A percentile compares a stretch with the other conserved stretches of the same genome.
phyloP scores from a whole-genome alignment of 2,797 vertebrate genomes.

The Smutsia gigantea region DNA sequence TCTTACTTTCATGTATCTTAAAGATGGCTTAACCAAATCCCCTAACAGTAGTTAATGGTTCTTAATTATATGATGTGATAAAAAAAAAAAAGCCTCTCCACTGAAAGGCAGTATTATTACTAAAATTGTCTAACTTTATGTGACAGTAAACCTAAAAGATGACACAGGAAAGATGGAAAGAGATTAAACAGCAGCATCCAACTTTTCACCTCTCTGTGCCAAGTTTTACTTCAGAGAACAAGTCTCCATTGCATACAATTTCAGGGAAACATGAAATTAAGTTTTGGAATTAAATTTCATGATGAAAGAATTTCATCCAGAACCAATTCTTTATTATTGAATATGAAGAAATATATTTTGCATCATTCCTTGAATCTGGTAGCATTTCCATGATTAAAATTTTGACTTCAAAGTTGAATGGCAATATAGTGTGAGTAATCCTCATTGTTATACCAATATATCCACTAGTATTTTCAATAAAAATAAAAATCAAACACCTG shows the following conservation, averaged over 20 bases:
- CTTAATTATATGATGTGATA: slow-evolving; percentile 81
- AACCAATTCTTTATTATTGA: slow-evolving; percentile 4
- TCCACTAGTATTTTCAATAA: slow-evolving; percentile 27
- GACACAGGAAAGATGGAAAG: slow-evolving; percentile 55
- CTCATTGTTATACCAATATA: background rate
- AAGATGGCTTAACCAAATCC: slow-evolving; percentile 81
- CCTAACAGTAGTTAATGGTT: slow-evolving; percentile 79
- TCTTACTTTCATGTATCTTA: slow-evolving; percentile 81
- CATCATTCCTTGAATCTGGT: background rate
- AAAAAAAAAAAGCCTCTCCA: slow-evolving; percentile 66
- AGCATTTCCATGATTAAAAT: slow-evolving; percentile 49
- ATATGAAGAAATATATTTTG: slow-evolving; percentile 34
- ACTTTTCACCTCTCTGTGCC: slow-evolving; percentile 41
- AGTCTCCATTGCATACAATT: slow-evolving; percentile 46
- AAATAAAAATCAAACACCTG: background rate
- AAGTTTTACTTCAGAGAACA: slow-evolving; percentile 68
- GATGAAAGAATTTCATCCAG: slow-evolving; percentile 50
- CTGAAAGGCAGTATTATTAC: slow-evolving; percentile 77
- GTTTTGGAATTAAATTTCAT: slow-evolving; percentile 53
- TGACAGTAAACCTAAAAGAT: slow-evolving; percentile 73
- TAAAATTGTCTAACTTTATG: slow-evolving; percentile 74
- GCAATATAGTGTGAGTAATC: background rate
- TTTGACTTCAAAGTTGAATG: slow-evolving; percentile 15
- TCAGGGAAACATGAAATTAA: slow-evolving; percentile 59
- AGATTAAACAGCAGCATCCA: slow-evolving; percentile 34